phyloP scores from a whole-genome alignment of 2,113 vertebrate species.

The Acrocephalus kingi region DNA sequence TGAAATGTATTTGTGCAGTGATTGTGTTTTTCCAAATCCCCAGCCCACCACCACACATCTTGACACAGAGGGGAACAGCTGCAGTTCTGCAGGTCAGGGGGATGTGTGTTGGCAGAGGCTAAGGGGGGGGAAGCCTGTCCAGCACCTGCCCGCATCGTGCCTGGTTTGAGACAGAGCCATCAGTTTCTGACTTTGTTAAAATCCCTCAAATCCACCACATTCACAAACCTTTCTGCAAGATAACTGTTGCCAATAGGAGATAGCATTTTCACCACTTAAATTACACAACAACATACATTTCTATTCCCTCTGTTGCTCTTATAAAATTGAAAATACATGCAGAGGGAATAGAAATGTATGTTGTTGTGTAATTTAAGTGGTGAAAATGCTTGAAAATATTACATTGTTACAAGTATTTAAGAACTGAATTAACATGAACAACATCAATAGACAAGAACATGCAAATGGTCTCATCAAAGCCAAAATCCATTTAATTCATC shows the following conservation, averaged over 20 bases:
- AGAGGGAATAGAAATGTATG: not conserved
- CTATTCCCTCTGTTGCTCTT: not conserved
- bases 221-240: not conserved
- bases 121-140: not conserved
- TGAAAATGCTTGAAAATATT: not conserved
- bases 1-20: not conserved
- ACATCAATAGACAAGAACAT: not conserved
- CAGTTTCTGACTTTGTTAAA: constrained; percentile 13
- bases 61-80: constrained; percentile 18
- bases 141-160: constrained; percentile 31
- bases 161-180: not conserved
- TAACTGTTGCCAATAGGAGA: not conserved
- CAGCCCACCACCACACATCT: not conserved
- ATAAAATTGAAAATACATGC: not conserved
- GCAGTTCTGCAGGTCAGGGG: constrained; percentile 16
- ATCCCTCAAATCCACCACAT: not conserved
- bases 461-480: not conserved
- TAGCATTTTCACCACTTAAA: not conserved
- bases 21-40: constrained; percentile 12
- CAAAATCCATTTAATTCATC: not conserved
- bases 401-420: not conserved
- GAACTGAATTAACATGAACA: not conserved
- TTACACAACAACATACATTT: not conserved
- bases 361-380: not conserved
- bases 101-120: not conserved